A percentile compares a stretch with the other conserved stretches of the same genome.
phyloP scores from a whole-genome alignment of 1,140 invertebrate genomes.

The Cylas formicarius region DNA sequence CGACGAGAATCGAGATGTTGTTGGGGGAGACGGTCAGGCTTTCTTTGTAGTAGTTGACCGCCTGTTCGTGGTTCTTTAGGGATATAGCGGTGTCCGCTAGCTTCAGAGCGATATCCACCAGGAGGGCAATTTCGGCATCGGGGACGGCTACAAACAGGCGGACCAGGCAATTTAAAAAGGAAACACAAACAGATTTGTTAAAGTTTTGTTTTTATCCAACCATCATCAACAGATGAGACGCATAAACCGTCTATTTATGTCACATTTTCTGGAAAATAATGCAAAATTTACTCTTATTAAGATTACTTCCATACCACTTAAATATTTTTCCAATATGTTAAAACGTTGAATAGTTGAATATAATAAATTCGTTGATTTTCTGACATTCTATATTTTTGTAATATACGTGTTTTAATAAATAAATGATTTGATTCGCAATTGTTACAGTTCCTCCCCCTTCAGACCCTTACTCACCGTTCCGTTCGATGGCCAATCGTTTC shows the following conservation, averaged over 20 bases:
- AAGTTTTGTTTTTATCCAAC: too few species aligned
- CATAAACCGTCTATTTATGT: too few species aligned
- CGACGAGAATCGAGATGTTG: conserved; percentile 66
- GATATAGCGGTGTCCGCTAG: conserved; percentile 41
- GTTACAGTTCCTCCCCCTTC: too few species aligned
- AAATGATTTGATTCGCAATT: too few species aligned
- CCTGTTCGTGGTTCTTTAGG: conserved; percentile 50
- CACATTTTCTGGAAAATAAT: conserved; percentile 1
- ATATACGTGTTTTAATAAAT: too few species aligned
- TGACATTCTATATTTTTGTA: too few species aligned
- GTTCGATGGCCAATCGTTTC: conserved; percentile 41
- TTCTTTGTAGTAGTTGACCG: conserved; percentile 77
- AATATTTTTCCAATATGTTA: neutral
- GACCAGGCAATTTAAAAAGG: too few species aligned
- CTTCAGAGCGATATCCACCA: conserved; percentile 37
- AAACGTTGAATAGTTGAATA: too few species aligned
- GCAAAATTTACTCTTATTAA: too few species aligned
- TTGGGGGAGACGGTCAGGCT: conserved; percentile 72
- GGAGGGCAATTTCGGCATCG: conserved; percentile 25
- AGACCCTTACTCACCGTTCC: conserved; percentile 19
- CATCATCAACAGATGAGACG: too few species aligned
- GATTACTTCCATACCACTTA: neutral
- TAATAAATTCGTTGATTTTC: too few species aligned
- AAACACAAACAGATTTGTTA: too few species aligned
- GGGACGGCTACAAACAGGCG: conserved; percentile 26